These are phyloP conservation scores for Lepidurus packardi DNA, from an alignment of 1,140 invertebrate genomes.

Conservation along the genomic window DNA sequence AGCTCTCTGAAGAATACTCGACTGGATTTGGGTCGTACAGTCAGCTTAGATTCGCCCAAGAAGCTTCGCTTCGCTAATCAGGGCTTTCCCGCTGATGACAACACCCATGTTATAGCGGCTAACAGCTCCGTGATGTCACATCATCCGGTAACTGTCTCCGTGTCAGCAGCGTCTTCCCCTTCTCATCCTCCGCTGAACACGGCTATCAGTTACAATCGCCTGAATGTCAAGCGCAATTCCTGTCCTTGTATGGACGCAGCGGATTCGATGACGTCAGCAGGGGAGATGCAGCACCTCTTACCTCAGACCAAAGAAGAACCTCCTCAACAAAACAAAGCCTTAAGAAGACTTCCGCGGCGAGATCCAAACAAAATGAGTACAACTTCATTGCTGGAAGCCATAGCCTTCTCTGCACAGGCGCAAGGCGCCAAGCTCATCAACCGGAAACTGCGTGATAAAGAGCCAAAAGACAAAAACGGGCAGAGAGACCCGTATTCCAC, in stretches of 20 bases:
- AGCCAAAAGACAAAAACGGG: background rate
- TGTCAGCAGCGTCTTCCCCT: background rate
- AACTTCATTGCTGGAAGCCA: constrained; percentile 29
- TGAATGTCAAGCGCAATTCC: constrained; percentile 29
- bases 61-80: constrained; percentile 29
- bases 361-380: constrained; percentile 32
- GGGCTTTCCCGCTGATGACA: background rate
- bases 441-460: constrained; percentile 10
- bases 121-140: background rate
- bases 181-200: constrained; percentile 3
- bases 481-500: background rate
- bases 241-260: constrained; percentile 28
- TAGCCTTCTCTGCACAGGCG: constrained; percentile 21
- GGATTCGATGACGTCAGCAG: constrained; percentile 9
- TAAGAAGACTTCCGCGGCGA: background rate
- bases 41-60: constrained; percentile 32
- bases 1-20: constrained; percentile 24
- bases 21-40: constrained; percentile 22
- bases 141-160: background rate
- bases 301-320: background rate
- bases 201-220: background rate
- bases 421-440: constrained; percentile 13
- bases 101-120: background rate
- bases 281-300: constrained; percentile 15
- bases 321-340: background rate